Evolutionary conservation across 1,140 invertebrate species (phyloP), one percentile per base, ranked within the genome.

Genomic region (Hypsibius dujardini): DNA sequence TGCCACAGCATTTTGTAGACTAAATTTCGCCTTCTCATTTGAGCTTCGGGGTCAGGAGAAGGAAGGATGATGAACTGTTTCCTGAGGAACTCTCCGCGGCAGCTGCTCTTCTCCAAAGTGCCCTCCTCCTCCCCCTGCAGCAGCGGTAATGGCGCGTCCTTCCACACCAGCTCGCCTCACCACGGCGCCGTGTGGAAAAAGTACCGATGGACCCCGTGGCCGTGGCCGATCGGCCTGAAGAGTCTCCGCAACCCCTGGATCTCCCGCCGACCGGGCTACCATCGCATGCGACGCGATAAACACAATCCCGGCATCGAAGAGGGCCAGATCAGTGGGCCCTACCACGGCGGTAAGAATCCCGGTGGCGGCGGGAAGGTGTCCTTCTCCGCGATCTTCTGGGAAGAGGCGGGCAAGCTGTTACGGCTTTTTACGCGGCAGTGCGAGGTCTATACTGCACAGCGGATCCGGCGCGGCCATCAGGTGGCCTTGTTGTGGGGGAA

Each of bases 341-440:
- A 56, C n/a, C 50, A n/a, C 50, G n/a, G n/a, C n/a, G n/a, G n/a
- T n/a, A n/a, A n/a, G n/a, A n/a, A n/a, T n/a, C n/a, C n/a, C n/a
- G n/a, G n/a, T n/a, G n/a, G n/a, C n/a, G n/a, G n/a, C n/a, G n/a
- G n/a, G n/a, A n/a, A n/a, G n/a, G n/a, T n/a, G 50, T n/a, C 7
- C 7, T 56, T 56, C n/a, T n/a, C 7, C 7, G 50, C 50, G 7
- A 7, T 56, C n/a, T 7, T 56, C n/a, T 56, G n/a, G 7, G 50
- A n/a, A 7, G 50, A 56, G n/a, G n/a, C n/a, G 50, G n/a, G 7
- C 7, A 56, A 56, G 50, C 50, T 56, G n/a, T n/a, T 56, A n/a
- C 7, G 50, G 50, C 50, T 56, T n/a, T 56, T 56, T 56, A 56
- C 50, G 50, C 50, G 50, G n/a, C 50, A 56, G 50, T 56, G 50